Evolutionary conservation across 2,888 invertebrate genomes (phyloP).

Genomic region (Xylocampa areola): DNA sequence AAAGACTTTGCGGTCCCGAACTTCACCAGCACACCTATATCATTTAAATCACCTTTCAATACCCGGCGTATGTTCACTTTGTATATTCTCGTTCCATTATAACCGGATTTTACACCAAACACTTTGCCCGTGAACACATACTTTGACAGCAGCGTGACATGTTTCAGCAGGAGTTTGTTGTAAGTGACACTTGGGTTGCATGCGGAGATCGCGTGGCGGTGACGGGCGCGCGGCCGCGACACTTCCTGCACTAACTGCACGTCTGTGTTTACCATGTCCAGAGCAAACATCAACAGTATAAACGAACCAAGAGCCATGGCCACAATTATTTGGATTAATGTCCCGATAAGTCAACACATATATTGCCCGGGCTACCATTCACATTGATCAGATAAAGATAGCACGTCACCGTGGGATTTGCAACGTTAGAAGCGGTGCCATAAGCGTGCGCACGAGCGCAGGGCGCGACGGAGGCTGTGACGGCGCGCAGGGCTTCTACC

Average conservation of each 20-base stretch:
- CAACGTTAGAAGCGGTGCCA: slow-evolving; percentile 56
- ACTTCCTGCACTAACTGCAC: slow-evolving; percentile 56
- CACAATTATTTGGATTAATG: slow-evolving; percentile 51
- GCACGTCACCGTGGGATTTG: slow-evolving; percentile 60
- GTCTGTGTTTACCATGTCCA: slow-evolving; percentile 63
- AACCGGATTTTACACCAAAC: slow-evolving; percentile 68
- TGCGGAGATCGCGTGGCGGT: slow-evolving; percentile 57
- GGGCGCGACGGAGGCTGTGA: slow-evolving; percentile 81
- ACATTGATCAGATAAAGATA: slow-evolving; percentile 48
- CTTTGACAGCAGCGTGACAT: slow-evolving; percentile 75
- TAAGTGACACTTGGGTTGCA: slow-evolving; percentile 70
- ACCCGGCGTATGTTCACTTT: slow-evolving; percentile 83
- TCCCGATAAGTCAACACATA: slow-evolving; percentile 46
- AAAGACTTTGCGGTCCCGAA: slow-evolving; percentile 73
- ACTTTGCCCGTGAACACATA: slow-evolving; percentile 85
- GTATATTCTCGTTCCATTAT: slow-evolving; percentile 71
- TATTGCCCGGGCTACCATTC: slow-evolving; percentile 32
- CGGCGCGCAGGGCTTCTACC: slow-evolving; percentile 74
- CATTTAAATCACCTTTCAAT: slow-evolving; percentile 83
- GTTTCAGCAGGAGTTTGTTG: slow-evolving; percentile 76
- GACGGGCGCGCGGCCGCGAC: slow-evolving; percentile 22
- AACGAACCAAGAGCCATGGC: slow-evolving; percentile 67
- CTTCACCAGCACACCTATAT: slow-evolving; percentile 74
- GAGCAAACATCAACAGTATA: slow-evolving; percentile 66
- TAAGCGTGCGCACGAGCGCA: slow-evolving; percentile 84